Conservation (phyloP, 2,113 vertebrate genomes). For the Muntiacus muntjak region DNA sequence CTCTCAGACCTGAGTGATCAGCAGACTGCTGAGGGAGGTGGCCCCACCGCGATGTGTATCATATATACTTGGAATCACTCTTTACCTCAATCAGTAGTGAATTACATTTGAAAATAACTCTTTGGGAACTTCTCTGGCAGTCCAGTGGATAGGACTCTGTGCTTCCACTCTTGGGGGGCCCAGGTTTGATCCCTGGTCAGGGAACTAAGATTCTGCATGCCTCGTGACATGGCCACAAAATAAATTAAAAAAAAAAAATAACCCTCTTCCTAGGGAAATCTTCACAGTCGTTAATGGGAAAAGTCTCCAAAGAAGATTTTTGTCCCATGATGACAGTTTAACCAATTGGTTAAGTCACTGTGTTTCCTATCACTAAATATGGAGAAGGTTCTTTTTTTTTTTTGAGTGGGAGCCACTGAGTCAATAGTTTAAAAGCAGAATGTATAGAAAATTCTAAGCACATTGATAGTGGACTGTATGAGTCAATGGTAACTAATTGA, state of each 20-base stretch:
- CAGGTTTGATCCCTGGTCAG: background rate
- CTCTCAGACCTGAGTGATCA: background rate
- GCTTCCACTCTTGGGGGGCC: background rate
- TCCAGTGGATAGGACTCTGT: background rate
- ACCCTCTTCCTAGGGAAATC: background rate
- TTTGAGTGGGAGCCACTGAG: background rate
- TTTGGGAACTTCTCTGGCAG: background rate
- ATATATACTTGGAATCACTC: background rate
- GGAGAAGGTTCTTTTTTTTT: background rate
- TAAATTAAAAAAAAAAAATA: background rate
- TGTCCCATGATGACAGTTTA: background rate
- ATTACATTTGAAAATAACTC: background rate
- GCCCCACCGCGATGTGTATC: background rate
- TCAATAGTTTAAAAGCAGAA: conserved; percentile 9
- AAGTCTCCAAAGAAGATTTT: conserved; percentile 11
- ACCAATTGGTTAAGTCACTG: background rate
- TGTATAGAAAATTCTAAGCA: background rate
- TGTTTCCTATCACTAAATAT: background rate
- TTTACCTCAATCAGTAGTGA: background rate
- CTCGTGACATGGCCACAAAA: fast-evolving
- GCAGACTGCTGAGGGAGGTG: background rate
- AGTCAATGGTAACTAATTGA: conserved; percentile 14
- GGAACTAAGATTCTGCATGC: background rate
- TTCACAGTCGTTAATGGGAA: background rate
- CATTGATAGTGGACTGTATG: background rate